Evolutionary conservation across 2,888 invertebrate species (phyloP), one percentile per base, ranked within the genome.

Genomic region (Acronicta alni): DNA sequence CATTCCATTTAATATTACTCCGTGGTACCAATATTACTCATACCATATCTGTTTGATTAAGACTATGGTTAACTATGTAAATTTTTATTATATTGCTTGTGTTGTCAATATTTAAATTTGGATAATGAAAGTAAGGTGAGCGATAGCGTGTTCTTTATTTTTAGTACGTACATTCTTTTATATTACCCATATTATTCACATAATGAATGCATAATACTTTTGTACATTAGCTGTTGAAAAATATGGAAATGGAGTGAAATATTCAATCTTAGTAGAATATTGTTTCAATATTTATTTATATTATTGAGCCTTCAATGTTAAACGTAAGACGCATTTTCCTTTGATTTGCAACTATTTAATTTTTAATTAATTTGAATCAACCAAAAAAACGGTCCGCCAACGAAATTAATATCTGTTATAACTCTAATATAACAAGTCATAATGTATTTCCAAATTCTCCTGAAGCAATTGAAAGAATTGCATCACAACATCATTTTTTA

Each of bases 71-170:
- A 18, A 10, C n/a, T 9, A n/a, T 10, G 37, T 41, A 45, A n/a
- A 18, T 45, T 46, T n/a, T 15, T 45, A 49, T 38, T 23, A n/a
- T 35, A n/a, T n/a, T 35, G 7, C 35, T 35, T 35, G 35, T 35
- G 37, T 15, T 49, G 20, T 46, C 45, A 57, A 64, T 49, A 49
- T 63, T 64, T 49, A 9, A 17, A 41, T 46, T 18, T n/a, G 2
- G n/a, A 45, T n/a, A 23, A 12, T 46, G 17, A 23, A 18, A 30
- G 41, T 51, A 45, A 26, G 14, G 46, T 18, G 16, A 9, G 10
- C 15, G 2, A 26, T 26, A 14, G 9, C 10, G n/a, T 23, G 43
- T 23, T 23, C 7, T 42, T 42, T 4, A 20, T 6, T 35, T 14
- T 17, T 3, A 17, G 7, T 14, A 14, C 14, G 14, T 8, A 1